These are phyloP conservation scores for Acrossocheilus wenchowensis DNA, from an alignment of 2,797 vertebrate genomes.

Conservation along the genomic window DNA sequence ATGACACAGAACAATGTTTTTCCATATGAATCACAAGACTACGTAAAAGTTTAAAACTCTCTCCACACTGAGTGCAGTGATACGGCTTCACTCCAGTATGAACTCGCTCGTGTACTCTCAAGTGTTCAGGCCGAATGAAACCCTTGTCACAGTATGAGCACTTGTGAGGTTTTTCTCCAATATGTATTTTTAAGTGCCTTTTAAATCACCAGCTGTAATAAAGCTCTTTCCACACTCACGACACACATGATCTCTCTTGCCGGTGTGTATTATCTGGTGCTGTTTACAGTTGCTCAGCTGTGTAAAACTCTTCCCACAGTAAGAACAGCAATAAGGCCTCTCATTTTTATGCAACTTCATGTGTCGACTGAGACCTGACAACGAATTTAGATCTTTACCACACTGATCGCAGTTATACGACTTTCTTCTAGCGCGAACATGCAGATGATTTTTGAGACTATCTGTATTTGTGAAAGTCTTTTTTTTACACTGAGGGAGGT, in stretches of 20 bases:
- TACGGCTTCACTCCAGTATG: conserved; percentile 3
- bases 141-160: neutral
- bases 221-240: neutral
- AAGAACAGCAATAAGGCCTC: neutral
- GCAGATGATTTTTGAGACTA: too few species aligned
- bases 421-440: too few species aligned
- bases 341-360: neutral
- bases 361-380: neutral
- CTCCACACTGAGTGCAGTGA: neutral
- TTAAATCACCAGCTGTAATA: neutral
- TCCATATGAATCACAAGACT: too few species aligned
- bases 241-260: neutral
- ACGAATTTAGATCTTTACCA: neutral
- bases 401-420: neutral
- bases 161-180: neutral
- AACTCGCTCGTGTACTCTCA: neutral
- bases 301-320: neutral
- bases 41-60: neutral
- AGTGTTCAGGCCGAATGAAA: neutral
- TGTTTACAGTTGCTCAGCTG: neutral
- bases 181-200: neutral
- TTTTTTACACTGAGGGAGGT: too few species aligned
- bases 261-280: neutral
- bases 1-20: too few species aligned
- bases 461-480: too few species aligned